Evolutionary conservation across 2,113 vertebrate genomes (phyloP), one percentile per base, ranked within the genome.

Genomic region (Cyprinodon brontotheroides): DNA sequence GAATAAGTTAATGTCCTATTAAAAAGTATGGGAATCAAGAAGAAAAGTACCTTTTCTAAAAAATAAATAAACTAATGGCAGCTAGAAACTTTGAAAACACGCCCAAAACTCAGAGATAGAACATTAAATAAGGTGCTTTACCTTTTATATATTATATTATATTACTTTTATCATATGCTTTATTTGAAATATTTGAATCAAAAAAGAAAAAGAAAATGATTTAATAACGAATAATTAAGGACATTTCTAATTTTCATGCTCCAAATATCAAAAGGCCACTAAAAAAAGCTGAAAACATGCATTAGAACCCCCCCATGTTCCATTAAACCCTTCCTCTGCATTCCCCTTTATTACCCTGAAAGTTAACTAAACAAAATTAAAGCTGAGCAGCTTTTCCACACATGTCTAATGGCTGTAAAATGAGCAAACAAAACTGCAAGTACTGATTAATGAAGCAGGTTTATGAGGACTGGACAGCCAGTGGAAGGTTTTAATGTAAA

Each of bases 371-470:
- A 39, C 8, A 68, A 68, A 38, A 53, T 68, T 53, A 68, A 60
- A 36, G 8, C 37, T 41, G n/a, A 68, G 50, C 29, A 68, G 17
- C 10, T 75, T 70, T 66, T 20, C 0, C 74, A 64, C 50, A 72
- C 53, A 65, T 15, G 61, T 65, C 17, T 20, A 37, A 15, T n/a
- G 40, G 22, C 13, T 1, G 40, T 65, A 60, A 43, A 1, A 15
- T 50, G 47, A 39, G 64, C 39, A 48, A 70, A 50, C 41, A 61
- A n/a, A 41, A 41, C 63, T 45, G 17, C 36, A 59, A 59, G 67
- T 39, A 66, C 39, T 74, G 72, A 72, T 78, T 67, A 75, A 83
- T 77, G 66, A 77, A 88, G 70, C 65, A 74, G 65, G 67, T 43
- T 83, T 38, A 65, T 38, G 41, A 72, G 22, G 68, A 74, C 60